Conservation (phyloP, 2,113 vertebrate genomes). For the Trogon melanurus region DNA sequence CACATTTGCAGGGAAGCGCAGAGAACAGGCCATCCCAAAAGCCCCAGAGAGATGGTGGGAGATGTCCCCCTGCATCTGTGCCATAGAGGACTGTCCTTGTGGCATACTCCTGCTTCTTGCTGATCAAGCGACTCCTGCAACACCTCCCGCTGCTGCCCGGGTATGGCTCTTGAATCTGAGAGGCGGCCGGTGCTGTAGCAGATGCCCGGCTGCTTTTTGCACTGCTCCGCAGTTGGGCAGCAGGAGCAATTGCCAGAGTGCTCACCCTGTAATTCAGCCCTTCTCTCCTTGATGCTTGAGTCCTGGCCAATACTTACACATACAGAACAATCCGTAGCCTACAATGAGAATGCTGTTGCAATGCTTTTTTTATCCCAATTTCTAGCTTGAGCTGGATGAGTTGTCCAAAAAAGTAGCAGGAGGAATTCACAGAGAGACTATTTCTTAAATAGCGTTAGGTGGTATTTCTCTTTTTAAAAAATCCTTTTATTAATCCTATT, state of each 20-base stretch:
- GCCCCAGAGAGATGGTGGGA: not conserved
- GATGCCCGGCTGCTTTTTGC: not conserved
- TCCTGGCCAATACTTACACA: not conserved
- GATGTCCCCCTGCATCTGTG: no score
- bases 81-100: accelerated
- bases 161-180: not conserved
- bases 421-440: not conserved
- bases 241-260: not conserved
- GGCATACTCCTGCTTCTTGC: not conserved
- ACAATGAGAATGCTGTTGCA: not conserved
- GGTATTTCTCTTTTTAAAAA: not conserved
- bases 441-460: not conserved
- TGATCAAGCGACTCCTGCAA: not conserved
- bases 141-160: no score
- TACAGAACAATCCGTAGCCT: not conserved
- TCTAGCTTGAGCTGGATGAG: not conserved
- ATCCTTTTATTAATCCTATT: not conserved
- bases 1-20: not conserved
- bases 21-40: not conserved
- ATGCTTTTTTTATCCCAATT: accelerated
- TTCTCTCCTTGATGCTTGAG: not conserved
- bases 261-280: not conserved
- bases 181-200: not conserved
- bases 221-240: not conserved
- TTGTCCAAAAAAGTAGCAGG: not conserved